These are phyloP conservation scores for Ploceus nigricollis DNA, from an alignment of 2,113 vertebrate species.

Conservation along the genomic window DNA sequence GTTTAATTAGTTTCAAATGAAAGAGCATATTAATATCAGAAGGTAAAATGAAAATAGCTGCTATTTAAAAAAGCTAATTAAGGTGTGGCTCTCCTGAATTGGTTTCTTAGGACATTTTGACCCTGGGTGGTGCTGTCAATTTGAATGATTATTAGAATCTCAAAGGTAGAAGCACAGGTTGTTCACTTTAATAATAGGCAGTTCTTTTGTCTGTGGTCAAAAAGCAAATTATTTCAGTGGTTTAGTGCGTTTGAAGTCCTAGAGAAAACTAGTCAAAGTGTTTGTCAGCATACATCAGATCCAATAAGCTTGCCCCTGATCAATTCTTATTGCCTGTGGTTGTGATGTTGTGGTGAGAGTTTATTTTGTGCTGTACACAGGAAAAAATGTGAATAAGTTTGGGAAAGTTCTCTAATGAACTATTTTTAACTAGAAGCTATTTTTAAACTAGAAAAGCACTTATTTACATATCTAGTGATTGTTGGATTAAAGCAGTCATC, in stretches of 20 bases:
- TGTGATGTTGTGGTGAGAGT: neutral
- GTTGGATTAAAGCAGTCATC: neutral
- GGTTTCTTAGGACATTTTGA: neutral
- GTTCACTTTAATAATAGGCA: neutral
- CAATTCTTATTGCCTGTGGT: neutral
- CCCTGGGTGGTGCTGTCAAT: neutral
- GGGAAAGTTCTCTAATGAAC: neutral
- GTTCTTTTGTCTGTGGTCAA: neutral
- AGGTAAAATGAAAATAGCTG: neutral
- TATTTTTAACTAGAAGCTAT: neutral
- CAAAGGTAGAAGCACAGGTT: neutral
- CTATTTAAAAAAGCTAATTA: neutral
- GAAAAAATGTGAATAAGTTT: neutral
- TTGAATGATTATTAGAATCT: neutral
- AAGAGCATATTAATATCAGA: neutral
- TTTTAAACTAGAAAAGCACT: neutral
- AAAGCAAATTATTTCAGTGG: neutral
- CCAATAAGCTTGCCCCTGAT: neutral
- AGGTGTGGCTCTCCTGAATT: neutral
- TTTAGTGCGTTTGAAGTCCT: neutral
- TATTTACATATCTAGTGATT: neutral
- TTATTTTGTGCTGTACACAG: neutral
- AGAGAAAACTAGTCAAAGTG: neutral
- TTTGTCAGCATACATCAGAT: neutral
- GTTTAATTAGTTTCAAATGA: neutral